Conservation (phyloP, 2,888 invertebrate species). For the Caenorhabditis becei region DNA sequence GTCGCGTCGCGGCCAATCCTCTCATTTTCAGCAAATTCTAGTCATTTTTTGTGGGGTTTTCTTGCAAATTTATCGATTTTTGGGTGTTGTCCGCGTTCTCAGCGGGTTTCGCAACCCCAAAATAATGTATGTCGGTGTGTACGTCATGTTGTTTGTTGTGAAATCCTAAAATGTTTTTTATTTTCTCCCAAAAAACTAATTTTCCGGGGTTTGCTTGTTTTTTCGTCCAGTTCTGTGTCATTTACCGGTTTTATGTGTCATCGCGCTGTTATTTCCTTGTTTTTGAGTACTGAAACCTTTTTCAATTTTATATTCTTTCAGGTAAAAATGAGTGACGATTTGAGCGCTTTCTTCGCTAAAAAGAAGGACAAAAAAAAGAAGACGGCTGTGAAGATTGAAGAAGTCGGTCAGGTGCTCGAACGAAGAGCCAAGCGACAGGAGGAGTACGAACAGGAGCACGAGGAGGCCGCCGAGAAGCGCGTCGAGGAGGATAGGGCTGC, state of each 20-base stretch:
- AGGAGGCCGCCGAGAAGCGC: slow-evolving; percentile 60
- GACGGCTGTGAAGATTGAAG: slow-evolving; percentile 75
- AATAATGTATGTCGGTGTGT: neutral
- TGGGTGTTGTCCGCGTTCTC: neutral
- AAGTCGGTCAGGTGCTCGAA: slow-evolving; percentile 76
- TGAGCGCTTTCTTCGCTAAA: slow-evolving; percentile 78
- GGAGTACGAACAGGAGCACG: slow-evolving; percentile 64
- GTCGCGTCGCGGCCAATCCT: slow-evolving; percentile 25
- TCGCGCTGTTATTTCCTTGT: too few species aligned
- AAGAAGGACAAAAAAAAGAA: slow-evolving; percentile 79
- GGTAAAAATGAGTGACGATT: slow-evolving; percentile 75
- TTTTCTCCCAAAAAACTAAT: neutral
- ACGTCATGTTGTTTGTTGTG: neutral
- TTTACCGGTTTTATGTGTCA: too few species aligned
- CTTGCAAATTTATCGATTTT: neutral
- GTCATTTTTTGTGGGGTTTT: neutral
- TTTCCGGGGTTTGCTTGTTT: neutral
- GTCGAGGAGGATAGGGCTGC: slow-evolving; percentile 43
- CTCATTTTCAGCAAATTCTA: slow-evolving; percentile 24
- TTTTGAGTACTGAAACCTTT: too few species aligned
- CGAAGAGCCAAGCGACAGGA: slow-evolving; percentile 71
- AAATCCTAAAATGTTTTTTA: neutral
- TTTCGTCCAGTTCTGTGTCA: neutral
- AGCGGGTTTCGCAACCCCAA: neutral
- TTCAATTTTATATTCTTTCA: too few species aligned